Evolutionary conservation across 2,888 invertebrate genomes (phyloP).

Genomic region (Mimas tiliae): DNA sequence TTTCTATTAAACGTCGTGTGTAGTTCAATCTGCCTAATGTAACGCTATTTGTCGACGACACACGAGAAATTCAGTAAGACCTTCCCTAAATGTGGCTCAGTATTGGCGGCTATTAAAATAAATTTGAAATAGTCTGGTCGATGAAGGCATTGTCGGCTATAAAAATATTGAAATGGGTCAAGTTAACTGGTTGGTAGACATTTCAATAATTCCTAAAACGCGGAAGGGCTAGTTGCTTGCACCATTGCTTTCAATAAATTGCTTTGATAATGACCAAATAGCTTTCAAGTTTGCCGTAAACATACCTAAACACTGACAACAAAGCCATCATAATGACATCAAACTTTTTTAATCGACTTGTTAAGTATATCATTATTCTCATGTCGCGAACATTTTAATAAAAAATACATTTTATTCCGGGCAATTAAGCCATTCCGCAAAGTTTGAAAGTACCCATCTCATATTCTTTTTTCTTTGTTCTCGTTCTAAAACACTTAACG

Average conservation of each 20-base stretch:
- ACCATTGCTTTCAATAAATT: too few species aligned
- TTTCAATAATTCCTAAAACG: too few species aligned
- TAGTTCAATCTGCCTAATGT: constrained; percentile 17
- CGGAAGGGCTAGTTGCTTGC: too few species aligned
- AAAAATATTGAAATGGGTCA: neutral
- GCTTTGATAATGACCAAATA: too few species aligned
- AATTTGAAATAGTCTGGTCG: neutral
- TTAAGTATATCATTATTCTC: neutral
- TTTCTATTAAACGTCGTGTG: constrained; percentile 17
- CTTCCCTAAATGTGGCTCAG: neutral
- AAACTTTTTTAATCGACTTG: neutral
- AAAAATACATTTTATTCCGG: constrained; percentile 3
- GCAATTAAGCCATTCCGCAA: constrained; percentile 5
- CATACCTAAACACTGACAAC: too few species aligned
- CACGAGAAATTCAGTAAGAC: neutral
- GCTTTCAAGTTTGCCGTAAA: too few species aligned
- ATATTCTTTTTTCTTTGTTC: constrained; percentile 15
- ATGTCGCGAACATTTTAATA: neutral
- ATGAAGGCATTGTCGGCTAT: neutral
- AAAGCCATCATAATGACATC: neutral
- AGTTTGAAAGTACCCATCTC: constrained; percentile 5
- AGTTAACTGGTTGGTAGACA: too few species aligned
- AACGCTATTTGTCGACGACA: neutral
- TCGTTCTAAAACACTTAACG: constrained; percentile 13
- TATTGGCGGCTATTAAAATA: constrained; percentile 1